Conservation (phyloP, 1,140 invertebrate species). For the Kradibia gibbosae region DNA sequence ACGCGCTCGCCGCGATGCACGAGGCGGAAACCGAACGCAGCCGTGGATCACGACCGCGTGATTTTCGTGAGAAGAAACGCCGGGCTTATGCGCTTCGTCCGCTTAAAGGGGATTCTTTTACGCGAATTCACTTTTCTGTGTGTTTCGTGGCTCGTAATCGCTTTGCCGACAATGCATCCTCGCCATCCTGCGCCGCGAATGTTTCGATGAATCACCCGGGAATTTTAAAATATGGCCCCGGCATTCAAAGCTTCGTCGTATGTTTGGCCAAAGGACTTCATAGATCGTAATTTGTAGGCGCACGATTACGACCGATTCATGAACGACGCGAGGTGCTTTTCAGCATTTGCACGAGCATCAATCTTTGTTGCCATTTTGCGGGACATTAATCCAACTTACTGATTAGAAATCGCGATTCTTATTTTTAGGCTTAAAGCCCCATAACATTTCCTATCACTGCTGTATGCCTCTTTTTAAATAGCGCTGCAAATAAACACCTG, state of each 20-base stretch:
- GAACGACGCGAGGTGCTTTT: background rate
- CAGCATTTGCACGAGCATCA: background rate
- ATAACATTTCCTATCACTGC: too few relatives aligned
- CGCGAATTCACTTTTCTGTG: slow-evolving; percentile 10
- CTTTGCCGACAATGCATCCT: background rate
- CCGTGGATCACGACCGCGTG: slow-evolving; percentile 31
- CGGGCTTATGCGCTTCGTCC: background rate
- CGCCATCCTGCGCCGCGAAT: background rate
- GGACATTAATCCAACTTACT: background rate
- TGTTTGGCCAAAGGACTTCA: background rate
- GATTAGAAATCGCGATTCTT: background rate
- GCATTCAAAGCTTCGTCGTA: background rate
- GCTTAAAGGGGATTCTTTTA: background rate
- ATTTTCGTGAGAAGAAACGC: slow-evolving; percentile 41
- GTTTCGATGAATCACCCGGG: background rate
- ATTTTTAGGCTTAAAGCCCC: too few relatives aligned
- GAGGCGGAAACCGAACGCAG: background rate
- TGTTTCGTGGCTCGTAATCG: background rate
- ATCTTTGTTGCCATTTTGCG: background rate
- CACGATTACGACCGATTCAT: background rate
- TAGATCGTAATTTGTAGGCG: background rate
- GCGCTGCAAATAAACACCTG: too few relatives aligned
- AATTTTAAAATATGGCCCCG: background rate
- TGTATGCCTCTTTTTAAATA: too few relatives aligned
- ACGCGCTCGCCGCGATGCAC: background rate